Evolutionary conservation across 2,888 invertebrate genomes (phyloP).

Genomic region (Agriotes lineatus): DNA sequence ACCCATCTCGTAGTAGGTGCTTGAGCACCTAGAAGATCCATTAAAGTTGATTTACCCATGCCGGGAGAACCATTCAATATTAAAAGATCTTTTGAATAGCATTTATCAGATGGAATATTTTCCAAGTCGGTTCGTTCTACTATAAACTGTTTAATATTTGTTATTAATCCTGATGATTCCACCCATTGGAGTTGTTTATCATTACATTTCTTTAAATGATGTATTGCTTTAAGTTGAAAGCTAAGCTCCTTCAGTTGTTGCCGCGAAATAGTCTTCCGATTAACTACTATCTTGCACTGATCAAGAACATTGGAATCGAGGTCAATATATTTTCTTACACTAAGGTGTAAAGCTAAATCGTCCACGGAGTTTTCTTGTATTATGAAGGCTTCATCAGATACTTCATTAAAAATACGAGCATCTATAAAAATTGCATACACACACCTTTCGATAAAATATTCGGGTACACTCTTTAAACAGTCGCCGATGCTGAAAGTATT

Average conservation of each 20-base stretch:
- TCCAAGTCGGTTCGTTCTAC: neutral
- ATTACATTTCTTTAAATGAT: neutral
- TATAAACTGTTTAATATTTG: slow-evolving; percentile 9
- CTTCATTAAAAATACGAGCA: no score
- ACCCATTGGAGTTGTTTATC: slow-evolving; percentile 6
- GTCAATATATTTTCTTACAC: no score
- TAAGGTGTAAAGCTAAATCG: no score
- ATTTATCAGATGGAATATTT: neutral
- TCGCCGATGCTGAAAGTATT: slow-evolving; percentile 3
- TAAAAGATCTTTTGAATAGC: neutral
- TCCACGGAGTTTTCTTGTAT: no score
- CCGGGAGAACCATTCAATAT: slow-evolving; percentile 10
- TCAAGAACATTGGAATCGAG: no score
- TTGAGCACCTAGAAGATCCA: neutral
- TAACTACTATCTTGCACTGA: no score
- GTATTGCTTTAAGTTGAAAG: neutral
- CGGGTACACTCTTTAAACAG: neutral
- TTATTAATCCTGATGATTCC: neutral
- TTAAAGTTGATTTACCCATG: slow-evolving; percentile 18
- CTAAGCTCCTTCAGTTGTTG: neutral
- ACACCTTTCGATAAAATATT: neutral
- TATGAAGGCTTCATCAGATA: no score
- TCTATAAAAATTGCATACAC: neutral
- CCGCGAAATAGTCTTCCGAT: neutral
- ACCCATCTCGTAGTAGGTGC: neutral